Percentiles rank a stretch among this genome's conserved stretches.
These are phyloP conservation scores for Abramis brama DNA, from an alignment of 2,113 vertebrate genomes.

Conservation along the genomic window DNA sequence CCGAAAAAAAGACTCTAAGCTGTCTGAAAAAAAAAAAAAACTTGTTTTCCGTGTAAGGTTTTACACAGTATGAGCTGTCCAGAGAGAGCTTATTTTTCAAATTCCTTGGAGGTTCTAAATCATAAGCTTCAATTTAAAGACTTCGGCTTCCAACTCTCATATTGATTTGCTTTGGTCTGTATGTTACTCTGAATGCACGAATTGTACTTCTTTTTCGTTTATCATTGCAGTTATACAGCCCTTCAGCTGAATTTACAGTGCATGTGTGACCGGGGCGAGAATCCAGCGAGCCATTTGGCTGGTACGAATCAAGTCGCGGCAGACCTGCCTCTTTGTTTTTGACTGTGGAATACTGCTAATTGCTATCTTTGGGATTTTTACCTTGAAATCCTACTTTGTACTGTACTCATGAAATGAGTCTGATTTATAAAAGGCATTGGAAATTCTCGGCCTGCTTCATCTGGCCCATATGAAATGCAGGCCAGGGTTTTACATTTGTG, in stretches of 20 bases:
- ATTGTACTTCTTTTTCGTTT: slow-evolving; percentile 17
- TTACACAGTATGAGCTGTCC: slow-evolving; percentile 40
- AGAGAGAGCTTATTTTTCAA: slow-evolving; percentile 31
- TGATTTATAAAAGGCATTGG: slow-evolving; percentile 70
- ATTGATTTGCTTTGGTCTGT: slow-evolving; percentile 59
- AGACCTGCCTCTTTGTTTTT: slow-evolving; percentile 26
- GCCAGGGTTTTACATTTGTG: slow-evolving; percentile 61
- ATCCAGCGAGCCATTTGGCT: slow-evolving; percentile 25
- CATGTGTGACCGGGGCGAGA: slow-evolving; percentile 26
- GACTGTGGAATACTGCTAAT: slow-evolving; percentile 56
- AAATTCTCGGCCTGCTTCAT: slow-evolving; percentile 68
- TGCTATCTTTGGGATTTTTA: slow-evolving; percentile 67
- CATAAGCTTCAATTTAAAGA: slow-evolving; percentile 54
- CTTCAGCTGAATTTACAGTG: background rate
- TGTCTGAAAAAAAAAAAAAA: slow-evolving; percentile 27
- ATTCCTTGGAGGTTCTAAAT: slow-evolving; percentile 63
- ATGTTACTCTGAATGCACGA: slow-evolving; percentile 49
- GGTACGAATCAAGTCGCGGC: slow-evolving; percentile 34
- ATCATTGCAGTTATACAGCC: slow-evolving; percentile 16
- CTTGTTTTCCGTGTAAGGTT: slow-evolving; percentile 49
- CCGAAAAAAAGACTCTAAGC: slow-evolving; percentile 43
- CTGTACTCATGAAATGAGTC: slow-evolving; percentile 82
- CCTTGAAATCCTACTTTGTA: slow-evolving; percentile 73
- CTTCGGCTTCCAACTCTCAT: slow-evolving; percentile 60
- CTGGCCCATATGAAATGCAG: slow-evolving; percentile 68